Percentiles rank a stretch among this genome's conserved stretches.
These are phyloP conservation scores for Mobula hypostoma DNA, from an alignment of 2,113 vertebrate species.

Conservation along the genomic window DNA sequence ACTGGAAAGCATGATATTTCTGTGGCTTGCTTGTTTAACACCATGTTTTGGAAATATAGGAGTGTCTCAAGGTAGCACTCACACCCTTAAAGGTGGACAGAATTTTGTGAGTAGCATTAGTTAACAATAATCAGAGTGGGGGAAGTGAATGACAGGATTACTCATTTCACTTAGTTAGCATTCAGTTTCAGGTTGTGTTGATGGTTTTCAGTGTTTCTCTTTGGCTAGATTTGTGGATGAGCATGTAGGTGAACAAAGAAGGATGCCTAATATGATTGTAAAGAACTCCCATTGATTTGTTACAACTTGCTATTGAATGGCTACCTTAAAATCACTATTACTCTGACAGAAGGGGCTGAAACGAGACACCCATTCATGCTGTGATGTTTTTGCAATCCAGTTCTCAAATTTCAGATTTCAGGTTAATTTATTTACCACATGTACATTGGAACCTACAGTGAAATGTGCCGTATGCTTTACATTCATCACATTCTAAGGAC, in stretches of 20 bases:
- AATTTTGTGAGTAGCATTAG: neutral
- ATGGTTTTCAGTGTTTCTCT: neutral
- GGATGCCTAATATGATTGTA: neutral
- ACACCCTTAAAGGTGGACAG: neutral
- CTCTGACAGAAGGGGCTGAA: neutral
- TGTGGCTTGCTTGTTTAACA: neutral
- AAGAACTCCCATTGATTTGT: neutral
- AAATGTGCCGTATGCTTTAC: too few relatives aligned
- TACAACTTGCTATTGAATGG: neutral
- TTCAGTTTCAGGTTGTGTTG: neutral
- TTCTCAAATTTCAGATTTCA: too few relatives aligned
- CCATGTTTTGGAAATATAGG: neutral
- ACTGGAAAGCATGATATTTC: neutral
- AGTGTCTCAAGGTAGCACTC: too few relatives aligned
- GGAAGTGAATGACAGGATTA: neutral
- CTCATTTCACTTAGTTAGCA: neutral
- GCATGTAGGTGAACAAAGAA: neutral
- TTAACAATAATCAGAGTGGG: neutral
- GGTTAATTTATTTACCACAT: too few relatives aligned
- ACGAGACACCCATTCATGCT: neutral
- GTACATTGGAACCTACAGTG: too few relatives aligned
- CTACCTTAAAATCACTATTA: neutral
- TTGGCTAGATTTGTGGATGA: neutral
- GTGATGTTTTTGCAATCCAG: neutral
- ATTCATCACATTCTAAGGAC: too few relatives aligned